These are phyloP conservation scores for Catagonus wagneri DNA, from an alignment of 2,113 vertebrate genomes.

Conservation along the genomic window DNA sequence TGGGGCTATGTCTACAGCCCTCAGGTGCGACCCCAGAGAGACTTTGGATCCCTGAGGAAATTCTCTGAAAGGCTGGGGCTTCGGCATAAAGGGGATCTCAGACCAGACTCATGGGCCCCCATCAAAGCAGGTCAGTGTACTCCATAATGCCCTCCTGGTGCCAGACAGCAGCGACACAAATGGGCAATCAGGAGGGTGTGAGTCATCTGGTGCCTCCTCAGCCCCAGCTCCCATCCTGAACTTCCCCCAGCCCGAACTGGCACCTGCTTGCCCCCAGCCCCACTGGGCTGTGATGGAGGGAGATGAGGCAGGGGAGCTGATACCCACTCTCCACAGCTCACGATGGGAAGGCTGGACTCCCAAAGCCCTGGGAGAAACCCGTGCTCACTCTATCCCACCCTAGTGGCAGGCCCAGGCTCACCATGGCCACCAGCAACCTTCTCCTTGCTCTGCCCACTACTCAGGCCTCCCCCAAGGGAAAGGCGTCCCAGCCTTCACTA, in stretches of 20 bases:
- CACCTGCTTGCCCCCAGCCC: neutral
- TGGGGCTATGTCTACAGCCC: neutral
- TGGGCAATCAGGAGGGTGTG: constrained; percentile 55
- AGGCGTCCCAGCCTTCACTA: neutral
- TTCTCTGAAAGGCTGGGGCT: neutral
- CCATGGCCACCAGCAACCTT: neutral
- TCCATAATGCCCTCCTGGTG: constrained; percentile 29
- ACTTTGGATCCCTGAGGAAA: neutral
- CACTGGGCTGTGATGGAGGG: neutral
- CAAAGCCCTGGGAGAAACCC: neutral
- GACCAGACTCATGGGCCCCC: neutral
- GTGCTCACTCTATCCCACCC: neutral
- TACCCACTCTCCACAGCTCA: neutral
- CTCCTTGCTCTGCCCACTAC: neutral
- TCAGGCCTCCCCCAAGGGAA: neutral
- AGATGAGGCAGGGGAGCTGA: neutral
- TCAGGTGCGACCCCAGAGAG: neutral
- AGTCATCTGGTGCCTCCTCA: constrained; percentile 52
- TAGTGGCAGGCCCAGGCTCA: neutral
- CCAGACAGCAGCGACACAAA: constrained; percentile 55
- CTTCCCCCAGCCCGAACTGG: neutral
- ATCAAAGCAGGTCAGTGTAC: constrained; percentile 16
- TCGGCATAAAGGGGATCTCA: neutral
- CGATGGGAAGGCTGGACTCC: neutral
- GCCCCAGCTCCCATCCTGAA: neutral